Evolutionary conservation across 2,113 vertebrate species (phyloP).

Genomic region (Eulacestoma nigropectus): DNA sequence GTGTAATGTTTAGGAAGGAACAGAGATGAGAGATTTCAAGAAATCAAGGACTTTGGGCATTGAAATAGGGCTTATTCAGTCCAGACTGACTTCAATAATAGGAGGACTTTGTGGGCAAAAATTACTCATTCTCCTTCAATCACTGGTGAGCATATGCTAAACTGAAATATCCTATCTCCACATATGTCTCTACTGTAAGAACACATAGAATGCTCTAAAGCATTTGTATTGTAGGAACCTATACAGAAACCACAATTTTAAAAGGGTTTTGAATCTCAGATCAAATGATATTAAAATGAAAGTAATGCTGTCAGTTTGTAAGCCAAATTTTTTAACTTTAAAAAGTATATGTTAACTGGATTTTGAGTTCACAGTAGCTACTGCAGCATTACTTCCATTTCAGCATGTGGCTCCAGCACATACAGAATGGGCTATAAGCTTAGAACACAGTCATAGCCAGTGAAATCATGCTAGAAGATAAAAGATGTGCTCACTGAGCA

Average conservation of each 20-base stretch:
- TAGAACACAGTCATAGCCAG: background rate
- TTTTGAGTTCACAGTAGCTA: background rate
- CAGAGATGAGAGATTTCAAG: background rate
- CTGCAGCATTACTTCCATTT: background rate
- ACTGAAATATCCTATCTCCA: background rate
- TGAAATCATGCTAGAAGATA: background rate
- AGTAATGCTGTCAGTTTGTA: background rate
- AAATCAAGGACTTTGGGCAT: background rate
- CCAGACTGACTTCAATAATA: background rate
- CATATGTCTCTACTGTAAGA: background rate
- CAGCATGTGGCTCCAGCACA: background rate
- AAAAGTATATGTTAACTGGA: background rate
- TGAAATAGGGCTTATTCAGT: background rate
- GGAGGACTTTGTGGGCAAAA: background rate
- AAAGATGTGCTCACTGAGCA: background rate
- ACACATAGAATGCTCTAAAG: background rate
- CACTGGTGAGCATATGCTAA: background rate
- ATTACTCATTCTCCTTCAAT: background rate
- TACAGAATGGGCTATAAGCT: background rate
- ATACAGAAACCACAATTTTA: background rate
- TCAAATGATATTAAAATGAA: background rate
- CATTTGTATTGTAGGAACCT: background rate
- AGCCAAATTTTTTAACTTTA: background rate
- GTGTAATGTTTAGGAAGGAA: background rate
- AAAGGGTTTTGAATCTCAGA: background rate